These are phyloP conservation scores for Drosophila kuntzei DNA, from an alignment of 2,888 invertebrate species.

Conservation along the genomic window DNA sequence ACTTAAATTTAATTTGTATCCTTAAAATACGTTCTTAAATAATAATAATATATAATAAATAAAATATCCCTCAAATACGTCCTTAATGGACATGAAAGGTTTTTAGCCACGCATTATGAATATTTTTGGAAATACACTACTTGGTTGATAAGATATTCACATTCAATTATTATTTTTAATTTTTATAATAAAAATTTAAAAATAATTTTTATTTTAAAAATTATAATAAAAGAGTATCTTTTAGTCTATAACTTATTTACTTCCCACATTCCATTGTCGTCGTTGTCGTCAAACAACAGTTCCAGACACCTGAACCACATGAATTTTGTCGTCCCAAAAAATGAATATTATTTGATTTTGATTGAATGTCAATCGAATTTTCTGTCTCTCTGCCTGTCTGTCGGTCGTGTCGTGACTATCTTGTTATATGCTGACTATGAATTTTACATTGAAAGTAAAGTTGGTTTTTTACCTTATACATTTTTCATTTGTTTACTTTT, in stretches of 20 bases:
- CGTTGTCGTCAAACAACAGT: constrained; percentile 3
- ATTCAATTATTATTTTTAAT: too few species aligned
- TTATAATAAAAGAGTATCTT: background rate
- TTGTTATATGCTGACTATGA: constrained; percentile 25
- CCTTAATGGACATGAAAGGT: too few species aligned
- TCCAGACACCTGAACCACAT: constrained; percentile 52
- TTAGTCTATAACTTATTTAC: background rate
- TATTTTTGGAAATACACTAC: too few species aligned
- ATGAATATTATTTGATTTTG: constrained; percentile 42
- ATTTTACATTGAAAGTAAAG: constrained; percentile 16
- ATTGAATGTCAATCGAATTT: constrained; percentile 58
- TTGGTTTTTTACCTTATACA: background rate
- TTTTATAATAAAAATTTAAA: too few species aligned
- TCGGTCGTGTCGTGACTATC: constrained; percentile 12
- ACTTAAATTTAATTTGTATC: too few species aligned
- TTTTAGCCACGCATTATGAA: too few species aligned
- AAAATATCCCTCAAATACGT: too few species aligned
- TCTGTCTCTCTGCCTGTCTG: constrained; percentile 6
- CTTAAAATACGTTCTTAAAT: too few species aligned
- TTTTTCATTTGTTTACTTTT: background rate
- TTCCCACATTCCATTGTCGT: background rate
- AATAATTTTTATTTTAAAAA: too few species aligned
- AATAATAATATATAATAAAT: too few species aligned
- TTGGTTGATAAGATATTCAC: too few species aligned
- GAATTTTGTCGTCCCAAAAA: constrained; percentile 15